A percentile compares a stretch with the other conserved stretches of the same genome.
Conservation (phyloP, 2,113 vertebrate genomes). For the Laterallus jamaicensis region DNA sequence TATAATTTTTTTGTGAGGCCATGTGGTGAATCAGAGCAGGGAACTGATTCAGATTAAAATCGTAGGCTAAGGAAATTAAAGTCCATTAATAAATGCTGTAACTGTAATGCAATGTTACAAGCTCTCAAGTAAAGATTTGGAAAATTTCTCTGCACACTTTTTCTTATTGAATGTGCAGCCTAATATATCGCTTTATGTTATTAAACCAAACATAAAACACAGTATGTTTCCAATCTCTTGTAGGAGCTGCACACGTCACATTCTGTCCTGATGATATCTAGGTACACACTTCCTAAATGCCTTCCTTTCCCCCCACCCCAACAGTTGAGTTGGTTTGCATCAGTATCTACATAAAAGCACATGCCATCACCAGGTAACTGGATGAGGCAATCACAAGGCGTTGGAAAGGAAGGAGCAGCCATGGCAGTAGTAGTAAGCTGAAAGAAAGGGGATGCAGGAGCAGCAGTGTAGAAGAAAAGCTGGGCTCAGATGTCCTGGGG, state of each 20-base stretch:
- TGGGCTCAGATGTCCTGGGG: not conserved
- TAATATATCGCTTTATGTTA: not conserved
- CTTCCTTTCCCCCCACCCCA: accelerated
- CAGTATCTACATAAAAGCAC: not conserved
- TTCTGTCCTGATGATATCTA: not conserved
- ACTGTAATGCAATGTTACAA: slow-evolving; percentile 2
- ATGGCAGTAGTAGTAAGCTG: not conserved
- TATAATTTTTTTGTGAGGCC: slow-evolving; percentile 4
- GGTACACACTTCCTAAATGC: not conserved
- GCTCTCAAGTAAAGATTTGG: slow-evolving; percentile 26
- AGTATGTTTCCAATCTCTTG: not conserved
- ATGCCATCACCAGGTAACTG: not conserved
- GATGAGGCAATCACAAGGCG: accelerated
- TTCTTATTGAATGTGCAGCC: slow-evolving; percentile 31
- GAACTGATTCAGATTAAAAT: slow-evolving; percentile 35
- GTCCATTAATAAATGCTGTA: slow-evolving; percentile 23
- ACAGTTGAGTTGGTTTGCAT: not conserved
- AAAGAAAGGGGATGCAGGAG: not conserved
- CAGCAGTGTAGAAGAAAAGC: not conserved
- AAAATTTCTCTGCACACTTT: slow-evolving; percentile 27
- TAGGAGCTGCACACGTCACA: not conserved
- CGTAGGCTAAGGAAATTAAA: slow-evolving; percentile 59
- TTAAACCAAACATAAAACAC: not conserved
- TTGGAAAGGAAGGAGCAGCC: not conserved
- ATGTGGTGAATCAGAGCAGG: not conserved